Evolutionary conservation across 2,797 vertebrate species (phyloP).

Genomic region (Pangasius krempfi): DNA sequence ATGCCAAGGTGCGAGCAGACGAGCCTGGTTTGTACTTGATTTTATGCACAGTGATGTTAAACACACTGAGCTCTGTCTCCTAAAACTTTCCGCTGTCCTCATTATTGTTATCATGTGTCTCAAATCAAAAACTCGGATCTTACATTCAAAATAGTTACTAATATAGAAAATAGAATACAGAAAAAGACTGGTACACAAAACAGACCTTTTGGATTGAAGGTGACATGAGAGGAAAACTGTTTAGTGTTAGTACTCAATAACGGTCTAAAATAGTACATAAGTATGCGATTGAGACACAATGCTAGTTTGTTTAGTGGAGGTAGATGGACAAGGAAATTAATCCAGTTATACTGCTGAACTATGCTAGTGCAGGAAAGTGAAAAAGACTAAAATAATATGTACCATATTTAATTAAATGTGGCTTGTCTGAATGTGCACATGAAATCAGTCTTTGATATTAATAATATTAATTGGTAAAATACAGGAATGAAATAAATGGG

Average conservation of each 20-base stretch:
- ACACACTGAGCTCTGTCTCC: conserved; percentile 10
- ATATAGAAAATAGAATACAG: conserved; percentile 8
- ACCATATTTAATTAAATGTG: not conserved
- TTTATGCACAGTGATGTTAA: conserved; percentile 11
- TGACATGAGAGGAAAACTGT: not conserved
- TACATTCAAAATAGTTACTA: conserved; percentile 3
- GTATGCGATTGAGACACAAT: not conserved
- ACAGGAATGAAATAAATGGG: not conserved
- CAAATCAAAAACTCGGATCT: not conserved
- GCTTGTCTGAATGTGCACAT: not conserved
- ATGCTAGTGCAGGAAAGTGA: not conserved
- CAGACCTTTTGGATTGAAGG: not conserved
- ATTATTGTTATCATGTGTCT: conserved; percentile 26
- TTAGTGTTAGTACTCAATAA: not conserved
- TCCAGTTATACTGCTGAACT: not conserved
- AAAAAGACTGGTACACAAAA: not conserved
- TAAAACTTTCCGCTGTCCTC: not conserved
- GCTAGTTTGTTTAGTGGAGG: not conserved
- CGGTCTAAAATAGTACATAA: not conserved
- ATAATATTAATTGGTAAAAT: not conserved
- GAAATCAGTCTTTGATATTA: not conserved
- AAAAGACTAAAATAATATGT: not conserved
- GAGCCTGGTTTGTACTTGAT: conserved; percentile 23
- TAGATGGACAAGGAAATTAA: not conserved
- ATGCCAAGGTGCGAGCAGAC: not conserved